Evolutionary conservation across 2,888 invertebrate genomes (phyloP).

Genomic region (Zelleria hepariella): DNA sequence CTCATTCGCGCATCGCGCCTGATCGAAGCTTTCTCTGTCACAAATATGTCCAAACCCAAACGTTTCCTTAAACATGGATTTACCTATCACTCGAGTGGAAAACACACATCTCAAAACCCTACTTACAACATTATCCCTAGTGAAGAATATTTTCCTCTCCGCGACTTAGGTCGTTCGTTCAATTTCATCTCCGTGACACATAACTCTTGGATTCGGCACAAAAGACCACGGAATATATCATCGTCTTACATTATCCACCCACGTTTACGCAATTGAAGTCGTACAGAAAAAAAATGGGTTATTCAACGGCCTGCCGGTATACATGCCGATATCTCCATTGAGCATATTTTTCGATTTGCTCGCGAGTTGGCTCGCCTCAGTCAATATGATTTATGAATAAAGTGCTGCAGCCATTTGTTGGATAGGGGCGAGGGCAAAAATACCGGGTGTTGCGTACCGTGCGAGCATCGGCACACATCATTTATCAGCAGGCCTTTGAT

Average conservation of each 20-base stretch:
- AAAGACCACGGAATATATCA: not conserved
- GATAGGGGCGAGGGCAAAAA: not conserved
- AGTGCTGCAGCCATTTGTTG: constrained; percentile 18
- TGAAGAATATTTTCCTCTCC: not conserved
- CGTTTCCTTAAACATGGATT: not conserved
- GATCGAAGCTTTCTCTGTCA: not conserved
- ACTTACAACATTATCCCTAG: no score
- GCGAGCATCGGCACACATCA: constrained; percentile 20
- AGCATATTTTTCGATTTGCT: constrained; percentile 44
- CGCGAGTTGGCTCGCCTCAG: constrained; percentile 22
- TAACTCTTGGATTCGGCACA: not conserved
- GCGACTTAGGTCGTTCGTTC: not conserved
- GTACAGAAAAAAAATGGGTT: not conserved
- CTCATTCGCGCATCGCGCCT: not conserved
- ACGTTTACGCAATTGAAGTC: not conserved
- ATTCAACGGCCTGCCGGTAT: not conserved
- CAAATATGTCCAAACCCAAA: not conserved
- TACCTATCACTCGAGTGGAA: not conserved
- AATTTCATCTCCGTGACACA: not conserved
- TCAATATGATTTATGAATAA: constrained; percentile 41
- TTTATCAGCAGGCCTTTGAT: constrained; percentile 34
- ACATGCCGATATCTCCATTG: constrained; percentile 32
- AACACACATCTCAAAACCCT: no score
- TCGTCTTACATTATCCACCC: not conserved
- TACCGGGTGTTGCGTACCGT: not conserved